Conservation (phyloP, 2,888 invertebrate genomes). For the Phasia obesa region DNA sequence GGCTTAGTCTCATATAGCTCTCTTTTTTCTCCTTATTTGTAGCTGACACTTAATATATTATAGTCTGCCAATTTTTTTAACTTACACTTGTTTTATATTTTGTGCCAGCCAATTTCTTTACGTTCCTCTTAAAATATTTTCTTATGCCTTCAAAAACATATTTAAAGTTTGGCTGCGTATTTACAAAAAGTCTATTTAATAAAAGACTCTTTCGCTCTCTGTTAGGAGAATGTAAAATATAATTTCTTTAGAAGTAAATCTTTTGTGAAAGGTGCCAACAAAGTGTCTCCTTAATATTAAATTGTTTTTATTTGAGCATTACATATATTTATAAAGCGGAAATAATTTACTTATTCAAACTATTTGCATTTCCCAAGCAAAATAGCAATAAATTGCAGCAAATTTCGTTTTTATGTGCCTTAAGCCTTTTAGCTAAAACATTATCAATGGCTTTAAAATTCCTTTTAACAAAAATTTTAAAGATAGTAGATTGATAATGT, state of each 20-base stretch:
- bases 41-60: slow-evolving; percentile 42
- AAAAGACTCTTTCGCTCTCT: not conserved
- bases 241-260: slow-evolving; percentile 33
- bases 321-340: slow-evolving; percentile 13
- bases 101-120: slow-evolving; percentile 13
- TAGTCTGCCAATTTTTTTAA: slow-evolving; percentile 33
- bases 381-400: not conserved
- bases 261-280: slow-evolving; percentile 54
- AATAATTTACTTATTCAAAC: slow-evolving; percentile 31
- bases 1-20: not conserved
- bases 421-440: too few relatives aligned
- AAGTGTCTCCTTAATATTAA: slow-evolving; percentile 43
- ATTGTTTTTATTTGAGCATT: slow-evolving; percentile 16
- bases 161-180: slow-evolving; percentile 55
- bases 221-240: not conserved
- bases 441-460: too few relatives aligned
- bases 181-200: slow-evolving; percentile 43
- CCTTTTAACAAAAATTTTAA: too few relatives aligned
- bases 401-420: not conserved
- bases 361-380: not conserved
- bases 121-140: slow-evolving; percentile 13
- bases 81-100: not conserved
- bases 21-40: slow-evolving; percentile 18
- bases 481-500: too few relatives aligned
- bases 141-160: slow-evolving; percentile 39